Evolutionary conservation across 2,888 invertebrate species (phyloP).

Genomic region (Tetragonisca angustula): DNA sequence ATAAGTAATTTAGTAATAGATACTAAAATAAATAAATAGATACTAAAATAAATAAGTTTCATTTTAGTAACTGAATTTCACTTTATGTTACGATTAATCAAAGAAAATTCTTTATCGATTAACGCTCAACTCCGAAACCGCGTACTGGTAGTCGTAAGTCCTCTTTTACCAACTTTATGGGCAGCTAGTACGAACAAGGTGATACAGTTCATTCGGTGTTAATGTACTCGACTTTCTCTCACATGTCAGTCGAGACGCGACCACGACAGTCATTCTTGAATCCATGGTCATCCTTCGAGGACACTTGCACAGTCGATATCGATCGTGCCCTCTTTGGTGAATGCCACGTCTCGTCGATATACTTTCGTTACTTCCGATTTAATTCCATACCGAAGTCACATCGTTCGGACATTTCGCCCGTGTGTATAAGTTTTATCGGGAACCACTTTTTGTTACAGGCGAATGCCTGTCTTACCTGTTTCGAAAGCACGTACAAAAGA

Average conservation of each 20-base stretch:
- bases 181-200: conserved; percentile 45
- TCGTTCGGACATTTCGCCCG: neutral
- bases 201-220: conserved; percentile 55
- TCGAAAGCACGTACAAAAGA: neutral
- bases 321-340: neutral
- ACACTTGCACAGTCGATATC: conserved; percentile 30
- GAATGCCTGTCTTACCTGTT: neutral
- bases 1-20: too few species aligned
- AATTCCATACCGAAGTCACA: neutral
- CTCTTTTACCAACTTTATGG: conserved; percentile 5
- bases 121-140: neutral
- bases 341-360: neutral
- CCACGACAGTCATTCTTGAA: conserved; percentile 53
- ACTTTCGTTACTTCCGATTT: neutral
- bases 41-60: too few species aligned
- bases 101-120: too few species aligned
- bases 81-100: too few species aligned
- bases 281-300: conserved; percentile 59
- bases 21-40: too few species aligned
- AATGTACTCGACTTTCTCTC: conserved; percentile 62
- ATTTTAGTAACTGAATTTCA: too few species aligned
- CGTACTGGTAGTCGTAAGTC: conserved; percentile 9
- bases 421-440: neutral
- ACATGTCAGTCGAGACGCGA: conserved; percentile 29
- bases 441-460: neutral